A percentile compares a stretch with the other conserved stretches of the same genome.
Evolutionary conservation across 2,797 vertebrate genomes (phyloP).

Genomic region (Sylvia borin): DNA sequence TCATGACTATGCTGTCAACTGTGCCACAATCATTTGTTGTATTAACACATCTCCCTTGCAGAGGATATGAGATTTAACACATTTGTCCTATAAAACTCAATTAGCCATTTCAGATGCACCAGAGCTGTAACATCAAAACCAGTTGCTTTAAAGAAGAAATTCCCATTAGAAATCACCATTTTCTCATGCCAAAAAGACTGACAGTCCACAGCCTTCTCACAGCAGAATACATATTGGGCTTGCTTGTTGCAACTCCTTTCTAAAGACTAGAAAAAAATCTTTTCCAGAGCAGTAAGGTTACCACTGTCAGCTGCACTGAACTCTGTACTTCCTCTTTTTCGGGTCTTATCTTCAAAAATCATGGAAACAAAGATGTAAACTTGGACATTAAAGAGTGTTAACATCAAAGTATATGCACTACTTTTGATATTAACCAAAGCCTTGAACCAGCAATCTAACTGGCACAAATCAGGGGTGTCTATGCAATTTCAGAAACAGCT

Average conservation of each 20-base stretch:
- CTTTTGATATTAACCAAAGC: conserved; percentile 64
- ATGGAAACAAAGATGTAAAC: conserved; percentile 61
- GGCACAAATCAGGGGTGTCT: conserved; percentile 39
- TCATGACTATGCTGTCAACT: neutral
- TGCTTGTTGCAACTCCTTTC: conserved; percentile 20
- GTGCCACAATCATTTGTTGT: neutral
- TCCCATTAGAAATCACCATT: neutral
- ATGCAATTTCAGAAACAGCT: conserved; percentile 33
- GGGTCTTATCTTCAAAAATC: conserved; percentile 62
- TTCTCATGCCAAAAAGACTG: neutral
- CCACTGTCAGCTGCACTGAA: conserved; percentile 27
- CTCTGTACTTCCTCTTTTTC: neutral
- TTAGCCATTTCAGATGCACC: neutral
- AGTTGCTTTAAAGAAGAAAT: neutral
- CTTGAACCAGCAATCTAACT: conserved; percentile 28
- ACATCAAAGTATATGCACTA: conserved; percentile 43
- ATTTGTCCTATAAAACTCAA: neutral
- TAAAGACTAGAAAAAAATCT: neutral
- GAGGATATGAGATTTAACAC: neutral
- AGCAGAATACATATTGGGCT: neutral
- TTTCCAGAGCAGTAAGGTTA: conserved; percentile 30
- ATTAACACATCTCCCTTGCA: neutral
- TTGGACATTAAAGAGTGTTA: conserved; percentile 59
- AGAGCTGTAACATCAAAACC: conserved; percentile 16
- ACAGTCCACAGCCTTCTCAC: neutral